Evolutionary conservation across 2,797 vertebrate species (phyloP), one percentile per base, ranked within the genome.

Genomic region (Craterocephalus amniculus): DNA sequence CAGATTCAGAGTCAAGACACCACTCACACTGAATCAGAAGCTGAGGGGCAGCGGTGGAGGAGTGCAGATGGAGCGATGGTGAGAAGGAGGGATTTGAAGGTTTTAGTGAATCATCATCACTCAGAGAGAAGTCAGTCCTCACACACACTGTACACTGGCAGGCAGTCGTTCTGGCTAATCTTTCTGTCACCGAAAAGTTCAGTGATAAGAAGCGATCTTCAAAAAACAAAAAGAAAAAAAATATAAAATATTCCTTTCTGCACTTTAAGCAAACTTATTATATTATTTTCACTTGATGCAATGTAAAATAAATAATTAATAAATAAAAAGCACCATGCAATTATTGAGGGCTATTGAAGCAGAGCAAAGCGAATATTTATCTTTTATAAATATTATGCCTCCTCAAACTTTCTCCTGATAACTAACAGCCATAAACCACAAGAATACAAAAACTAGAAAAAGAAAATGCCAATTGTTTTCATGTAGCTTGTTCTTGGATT

Each of bases 1-100:
- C 63, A 70, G 51, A 78, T 62, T 76, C 62, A 60, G 52, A 78
- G 56, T 66, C 66, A 67, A 79, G 80, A 83, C 72, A 81, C 70
- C 74, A 75, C 66, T 52, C 58, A 63, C 45, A 62, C 70, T 71
- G 84, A 87, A 83, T 85, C 80, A 90, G 76, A 74, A 72, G 75
- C 57, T 66, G 45, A 52, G 36, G 69, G 74, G 68, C 69, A 72
- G 62, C 57, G 83, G 81, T 70, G 83, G 74, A 79, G 77, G 74
- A 74, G 71, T 73, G 63, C n/a, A 52, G 49, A 70, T 61, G 65
- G 65, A 73, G 26, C 5, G 73, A 81, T 51, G 43, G 63, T 22
- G 59, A 59, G 71, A 75, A 9, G 58, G 34, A 69, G 24, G 69
- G 55, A 72, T 32, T 40, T 35, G 73, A 56, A 63, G 49, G 59